A percentile compares a stretch with the other conserved stretches of the same genome.
Evolutionary conservation across 1,140 invertebrate genomes (phyloP).

Genomic region (Bombyx mori): ASM3026992v2 NC_085121.1:8856001-8856500

Average conservation of each 20-base stretch:
- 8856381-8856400: constrained; percentile 85
- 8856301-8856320: too few relatives aligned
- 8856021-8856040: constrained; percentile 24
- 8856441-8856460: constrained; percentile 95
- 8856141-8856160: constrained; percentile 96
- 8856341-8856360: too few relatives aligned
- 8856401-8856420: constrained; percentile 98
- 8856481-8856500: constrained; percentile 88
- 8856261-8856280: too few relatives aligned
- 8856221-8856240: too few relatives aligned
- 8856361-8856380: neutral
- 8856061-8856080: constrained; percentile 98
- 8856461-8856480: constrained; percentile 87
- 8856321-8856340: too few relatives aligned
- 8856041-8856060: constrained; percentile 97
- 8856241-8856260: too few relatives aligned
- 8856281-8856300: too few relatives aligned
- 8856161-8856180: constrained; percentile 85
- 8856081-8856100: constrained; percentile 87
- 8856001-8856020: neutral
- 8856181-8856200: neutral
- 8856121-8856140: constrained; percentile 97
- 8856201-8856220: too few relatives aligned
- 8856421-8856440: constrained; percentile 99
- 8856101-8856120: constrained; percentile 93